phyloP scores from a whole-genome alignment of 2,888 invertebrate genomes.

The Copidosoma aretas region DNA sequence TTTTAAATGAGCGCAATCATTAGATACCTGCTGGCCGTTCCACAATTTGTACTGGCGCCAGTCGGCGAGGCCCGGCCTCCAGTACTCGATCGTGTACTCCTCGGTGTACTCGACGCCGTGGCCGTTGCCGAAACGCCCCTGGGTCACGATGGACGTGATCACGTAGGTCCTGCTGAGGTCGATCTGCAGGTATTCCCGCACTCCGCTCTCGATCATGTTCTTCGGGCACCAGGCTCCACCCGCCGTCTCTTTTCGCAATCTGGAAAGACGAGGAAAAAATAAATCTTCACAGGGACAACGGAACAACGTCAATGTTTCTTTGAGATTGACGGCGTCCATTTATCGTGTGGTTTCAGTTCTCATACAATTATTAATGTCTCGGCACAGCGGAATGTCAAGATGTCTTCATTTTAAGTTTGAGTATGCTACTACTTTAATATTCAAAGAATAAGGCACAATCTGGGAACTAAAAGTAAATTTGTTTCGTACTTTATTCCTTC shows the following conservation, averaged over 20 bases:
- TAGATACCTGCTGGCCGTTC: conserved; percentile 70
- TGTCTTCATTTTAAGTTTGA: no score
- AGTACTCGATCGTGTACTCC: conserved; percentile 74
- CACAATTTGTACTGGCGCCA: conserved; percentile 73
- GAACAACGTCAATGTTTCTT: no score
- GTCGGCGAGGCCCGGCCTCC: conserved; percentile 68
- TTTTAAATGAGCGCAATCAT: not conserved
- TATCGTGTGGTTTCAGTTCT: no score
- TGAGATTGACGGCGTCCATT: no score
- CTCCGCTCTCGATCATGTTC: conserved; percentile 69
- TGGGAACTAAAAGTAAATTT: no score
- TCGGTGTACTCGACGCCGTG: conserved; percentile 78
- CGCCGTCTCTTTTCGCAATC: conserved; percentile 72
- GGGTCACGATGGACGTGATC: conserved; percentile 76
- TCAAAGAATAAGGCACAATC: no score
- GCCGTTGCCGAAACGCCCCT: conserved; percentile 79
- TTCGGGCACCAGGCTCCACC: conserved; percentile 84
- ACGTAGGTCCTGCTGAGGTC: conserved; percentile 70
- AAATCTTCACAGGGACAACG: no score
- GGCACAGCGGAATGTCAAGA: no score
- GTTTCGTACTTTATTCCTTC: no score
- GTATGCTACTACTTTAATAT: no score
- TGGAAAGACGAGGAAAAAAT: no score
- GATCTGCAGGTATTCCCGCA: conserved; percentile 73
- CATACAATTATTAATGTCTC: no score